Evolutionary conservation across 2,797 vertebrate species (phyloP), one percentile per base, ranked within the genome.

Genomic region (Xerus rutilus): DNA sequence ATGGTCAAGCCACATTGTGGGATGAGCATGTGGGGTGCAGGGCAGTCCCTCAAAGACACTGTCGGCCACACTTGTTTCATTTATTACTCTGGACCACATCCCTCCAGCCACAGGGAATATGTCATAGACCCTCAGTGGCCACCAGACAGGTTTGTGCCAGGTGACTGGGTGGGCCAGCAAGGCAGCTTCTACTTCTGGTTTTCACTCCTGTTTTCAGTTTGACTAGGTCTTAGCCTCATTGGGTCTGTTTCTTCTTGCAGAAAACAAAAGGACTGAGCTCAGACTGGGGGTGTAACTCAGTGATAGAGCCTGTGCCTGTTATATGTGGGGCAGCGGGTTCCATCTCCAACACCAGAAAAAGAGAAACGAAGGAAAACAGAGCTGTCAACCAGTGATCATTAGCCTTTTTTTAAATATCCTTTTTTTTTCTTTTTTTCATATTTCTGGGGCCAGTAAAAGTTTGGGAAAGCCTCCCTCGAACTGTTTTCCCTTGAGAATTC

Each of bases 81-180:
- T 79, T 32, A 20, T 86, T 32, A 25, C 1, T 79, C 21, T 18
- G 14, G 32, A 35, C 45, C 43, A 21, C 85, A 0, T 72, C 28
- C 45, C 59, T 47, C 17, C 30, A 57, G 39, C 49, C 45, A 4
- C 35, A 57, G 52, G 43, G 20, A 52, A n/a, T 21, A 2, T 25
- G 32, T 32, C 39, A 43, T 32, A 65, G 69, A 10, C 74, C 18
- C 69, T 82, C 52, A 7, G 45, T 12, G 30, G 15, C 43, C 39
- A 5, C 25, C 5, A 4, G 23, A 23, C 1, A 0, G 13, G 72
- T 49, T 49, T n/a, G 12, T 64, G 32, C 17, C 30, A 8, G 49
- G 49, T 49, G 4, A 13, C 14, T 10, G 20, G 14, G 13, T 18
- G 3, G 15, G 1, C n/a, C 23, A 7, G 1, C 35, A 17, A 1